phyloP scores from a whole-genome alignment of 2,797 vertebrate species.

The Lerista edwardsae region DNA sequence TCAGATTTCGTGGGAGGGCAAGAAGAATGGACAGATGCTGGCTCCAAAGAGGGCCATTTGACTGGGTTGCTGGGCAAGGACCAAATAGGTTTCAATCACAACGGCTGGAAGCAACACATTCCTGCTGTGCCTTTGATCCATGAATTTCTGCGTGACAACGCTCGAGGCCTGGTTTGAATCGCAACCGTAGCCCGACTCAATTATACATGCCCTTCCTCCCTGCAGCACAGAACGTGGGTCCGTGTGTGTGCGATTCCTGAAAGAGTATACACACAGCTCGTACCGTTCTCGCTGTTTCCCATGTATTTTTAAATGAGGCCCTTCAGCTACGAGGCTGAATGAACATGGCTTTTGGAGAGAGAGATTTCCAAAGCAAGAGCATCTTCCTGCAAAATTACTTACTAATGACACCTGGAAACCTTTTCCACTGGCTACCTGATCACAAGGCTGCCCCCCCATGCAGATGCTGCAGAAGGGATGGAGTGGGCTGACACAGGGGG shows the following conservation, averaged over 20 bases:
- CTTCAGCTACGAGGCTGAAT: neutral
- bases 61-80: neutral
- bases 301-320: neutral
- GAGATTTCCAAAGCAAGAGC: neutral
- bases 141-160: neutral
- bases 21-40: neutral
- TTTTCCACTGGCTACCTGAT: neutral
- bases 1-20: neutral
- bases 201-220: neutral
- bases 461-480: neutral
- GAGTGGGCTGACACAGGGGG: neutral
- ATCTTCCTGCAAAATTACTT: neutral
- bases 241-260: neutral
- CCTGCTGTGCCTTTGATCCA: neutral
- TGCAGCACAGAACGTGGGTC: neutral
- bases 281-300: neutral
- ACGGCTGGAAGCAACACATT: neutral
- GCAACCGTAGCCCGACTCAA: neutral
- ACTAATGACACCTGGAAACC: neutral
- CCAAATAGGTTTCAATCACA: neutral
- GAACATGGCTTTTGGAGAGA: neutral
- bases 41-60: neutral
- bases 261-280: neutral
- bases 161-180: neutral
- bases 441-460: neutral